Evolutionary conservation across 2,888 invertebrate genomes (phyloP), one percentile per base, ranked within the genome.

Genomic region (Phrixothrix hirtus): DNA sequence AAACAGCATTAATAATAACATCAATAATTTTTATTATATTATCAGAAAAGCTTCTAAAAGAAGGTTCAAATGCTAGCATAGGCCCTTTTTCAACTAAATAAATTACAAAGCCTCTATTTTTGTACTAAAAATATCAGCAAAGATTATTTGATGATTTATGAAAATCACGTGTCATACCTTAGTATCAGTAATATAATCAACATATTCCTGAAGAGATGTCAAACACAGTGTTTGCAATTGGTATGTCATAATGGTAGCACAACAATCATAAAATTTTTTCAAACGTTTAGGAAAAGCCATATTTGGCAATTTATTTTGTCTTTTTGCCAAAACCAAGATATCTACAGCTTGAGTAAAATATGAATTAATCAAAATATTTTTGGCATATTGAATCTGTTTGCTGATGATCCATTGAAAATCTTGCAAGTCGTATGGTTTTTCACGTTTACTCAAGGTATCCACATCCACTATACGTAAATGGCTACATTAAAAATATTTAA

Each of bases 241-340:
- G 63, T 86, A 86, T 0, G 92, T 90, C 95, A 95, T 95, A 29
- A 95, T 79, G 16, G 88, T 86, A 0, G 88, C 88, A 1, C 93
- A 84, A 64, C 92, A 89, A 71, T 93, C 88, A 72, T 89, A 95
- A 74, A 94, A 94, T 32, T 84, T 83, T 62, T 82, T 83, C 73
- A 89, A 83, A 69, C 84, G 81, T 9, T 79, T 79, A 11, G 79
- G 81, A 59, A 87, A 84, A 36, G 82, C 78, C 0, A 83, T 79
- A 56, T 84, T 84, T 0, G 90, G 89, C 43, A 91, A 78, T 58
- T 82, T 78, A 47, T 82, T 84, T 67, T 81, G 87, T 67, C 84
- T 87, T 46, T 76, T 81, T 0, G 87, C 89, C 79, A 85, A 74
- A 29, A 83, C 67, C 64, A 88, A 86, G 35, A 87, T 80, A 16